A percentile compares a stretch with the other conserved stretches of the same genome.
These are phyloP conservation scores for Loxodonta africana DNA, from an alignment of 2,113 vertebrate species.

Conservation along the genomic window DNA sequence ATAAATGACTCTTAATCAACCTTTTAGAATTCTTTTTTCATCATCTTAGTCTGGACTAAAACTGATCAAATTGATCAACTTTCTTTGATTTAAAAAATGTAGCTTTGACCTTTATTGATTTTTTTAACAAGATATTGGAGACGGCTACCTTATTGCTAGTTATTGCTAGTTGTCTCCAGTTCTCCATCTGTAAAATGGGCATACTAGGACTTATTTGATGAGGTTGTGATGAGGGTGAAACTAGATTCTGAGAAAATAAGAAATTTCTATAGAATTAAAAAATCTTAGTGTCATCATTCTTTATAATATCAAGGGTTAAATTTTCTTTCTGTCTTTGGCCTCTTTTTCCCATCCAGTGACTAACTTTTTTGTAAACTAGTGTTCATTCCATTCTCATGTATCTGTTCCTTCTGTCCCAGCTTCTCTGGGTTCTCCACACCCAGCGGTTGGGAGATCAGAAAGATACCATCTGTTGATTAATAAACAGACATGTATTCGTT, in stretches of 20 bases:
- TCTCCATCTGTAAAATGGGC: neutral
- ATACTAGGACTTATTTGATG: neutral
- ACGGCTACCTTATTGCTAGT: neutral
- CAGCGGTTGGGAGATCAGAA: conserved; percentile 84
- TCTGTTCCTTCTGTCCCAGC: conserved; percentile 86
- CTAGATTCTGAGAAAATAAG: conserved; percentile 35
- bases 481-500: conserved; percentile 86
- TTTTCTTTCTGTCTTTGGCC: conserved; percentile 62
- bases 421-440: conserved; percentile 80
- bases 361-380: conserved; percentile 84
- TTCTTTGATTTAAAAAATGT: neutral
- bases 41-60: neutral
- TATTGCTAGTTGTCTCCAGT: neutral
- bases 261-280: conserved; percentile 1
- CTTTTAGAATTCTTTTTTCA: neutral
- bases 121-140: conserved; percentile 15
- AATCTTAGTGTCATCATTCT: neutral
- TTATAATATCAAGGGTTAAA: conserved; percentile 58
- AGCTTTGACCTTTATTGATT: neutral
- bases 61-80: conserved; percentile 11
- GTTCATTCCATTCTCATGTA: conserved; percentile 79
- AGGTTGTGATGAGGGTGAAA: conserved; percentile 11
- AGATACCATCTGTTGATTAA: conserved; percentile 87
- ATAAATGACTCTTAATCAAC: neutral
- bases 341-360: conserved; percentile 63